Evolutionary conservation across 2,113 vertebrate genomes (phyloP).

Genomic region (Eretmochelys imbricata): DNA sequence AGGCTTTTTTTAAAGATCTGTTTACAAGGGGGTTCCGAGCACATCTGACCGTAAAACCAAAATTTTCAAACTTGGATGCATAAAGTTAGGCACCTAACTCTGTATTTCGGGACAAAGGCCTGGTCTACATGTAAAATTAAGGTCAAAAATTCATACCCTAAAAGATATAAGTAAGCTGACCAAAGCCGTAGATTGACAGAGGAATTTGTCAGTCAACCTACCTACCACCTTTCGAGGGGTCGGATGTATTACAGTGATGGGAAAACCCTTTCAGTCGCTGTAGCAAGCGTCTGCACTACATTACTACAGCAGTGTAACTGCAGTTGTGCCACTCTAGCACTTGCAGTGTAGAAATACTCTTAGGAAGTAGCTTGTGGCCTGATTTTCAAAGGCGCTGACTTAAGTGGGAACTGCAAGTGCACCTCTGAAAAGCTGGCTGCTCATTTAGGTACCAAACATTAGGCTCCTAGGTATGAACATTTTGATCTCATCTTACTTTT

Average conservation of each 20-base stretch:
- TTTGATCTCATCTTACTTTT: neutral
- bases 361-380: neutral
- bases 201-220: neutral
- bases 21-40: slow-evolving; percentile 34
- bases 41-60: slow-evolving; percentile 37
- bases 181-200: neutral
- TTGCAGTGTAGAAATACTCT: neutral
- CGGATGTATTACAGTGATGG: neutral
- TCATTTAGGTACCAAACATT: neutral
- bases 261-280: neutral
- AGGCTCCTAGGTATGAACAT: neutral
- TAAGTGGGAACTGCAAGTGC: neutral
- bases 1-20: neutral
- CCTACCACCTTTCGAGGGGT: neutral
- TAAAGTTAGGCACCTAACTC: neutral
- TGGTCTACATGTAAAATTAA: neutral
- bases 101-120: neutral
- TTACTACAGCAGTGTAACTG: neutral
- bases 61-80: neutral
- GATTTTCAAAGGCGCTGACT: neutral
- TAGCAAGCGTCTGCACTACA: neutral
- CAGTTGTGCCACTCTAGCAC: neutral
- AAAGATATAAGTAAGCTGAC: neutral
- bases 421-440: neutral
- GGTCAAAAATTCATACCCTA: neutral